Evolutionary conservation across 1,140 invertebrate species (phyloP), one percentile per base, ranked within the genome.

Genomic region (Drosophila suzukii): DNA sequence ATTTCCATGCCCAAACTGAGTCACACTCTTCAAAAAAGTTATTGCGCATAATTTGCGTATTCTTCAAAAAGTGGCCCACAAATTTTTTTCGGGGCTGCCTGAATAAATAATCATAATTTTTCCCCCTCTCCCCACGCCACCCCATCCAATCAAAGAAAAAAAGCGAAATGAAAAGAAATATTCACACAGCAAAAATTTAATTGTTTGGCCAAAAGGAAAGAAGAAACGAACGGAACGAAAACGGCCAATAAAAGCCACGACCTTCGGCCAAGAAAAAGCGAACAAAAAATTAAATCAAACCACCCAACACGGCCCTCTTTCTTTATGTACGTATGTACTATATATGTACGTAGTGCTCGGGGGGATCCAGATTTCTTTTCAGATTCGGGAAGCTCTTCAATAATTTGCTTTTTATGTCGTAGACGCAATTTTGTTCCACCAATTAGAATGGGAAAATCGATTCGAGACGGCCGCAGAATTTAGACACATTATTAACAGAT

Each of bases 21-120:
- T 85, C 78, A 88, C 44, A 77, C 38, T 36, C 36, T 13, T 5
- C 32, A 27, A 27, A 47, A 71, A 72, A 67, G 54, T 68, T 75
- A 75, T 57, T 65, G 82, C 82, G 82, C 81, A 82, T 75, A 85
- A 81, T 75, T 73, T 81, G 63, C 57, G 67, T 68, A 47, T 78
- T 75, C 62, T 75, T 78, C 61, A 67, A 51, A 70, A 85, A 77
- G 68, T 85, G 78, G 82, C 73, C 55, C 51, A 65, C 55, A 75
- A 57, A 71, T 80, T 80, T 79, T 78, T 47, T 3, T 27, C 2
- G 49, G 58, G 24, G 65, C 75, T 67, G 53, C 60, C 65, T 55
- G 58, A 83, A 84, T 74, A 68, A 71, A 81, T 81, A 77, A 81
- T 66, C 73, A 82, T 71, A 81, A 80, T 75, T 80, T 80, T 74